These are phyloP conservation scores for Cephus runcator DNA, from an alignment of 2,888 invertebrate genomes.

Conservation along the genomic window DNA sequence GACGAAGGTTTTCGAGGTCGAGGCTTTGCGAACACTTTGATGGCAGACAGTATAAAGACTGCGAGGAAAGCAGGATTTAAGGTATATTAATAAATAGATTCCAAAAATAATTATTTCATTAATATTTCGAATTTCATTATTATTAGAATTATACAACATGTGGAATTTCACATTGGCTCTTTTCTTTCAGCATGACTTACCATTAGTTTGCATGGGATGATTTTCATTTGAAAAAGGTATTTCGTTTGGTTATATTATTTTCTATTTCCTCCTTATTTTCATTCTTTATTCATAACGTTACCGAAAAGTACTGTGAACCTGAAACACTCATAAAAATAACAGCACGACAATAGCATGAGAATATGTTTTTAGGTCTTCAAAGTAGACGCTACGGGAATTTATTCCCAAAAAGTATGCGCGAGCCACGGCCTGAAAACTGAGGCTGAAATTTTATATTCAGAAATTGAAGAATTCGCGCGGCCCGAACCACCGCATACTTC, in stretches of 20 bases:
- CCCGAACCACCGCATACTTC: slow-evolving; percentile 78
- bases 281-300: neutral
- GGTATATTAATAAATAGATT: slow-evolving; percentile 63
- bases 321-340: neutral
- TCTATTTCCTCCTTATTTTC: neutral
- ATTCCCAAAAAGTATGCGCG: slow-evolving; percentile 80
- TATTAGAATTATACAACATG: neutral
- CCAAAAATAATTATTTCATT: neutral
- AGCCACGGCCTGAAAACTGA: slow-evolving; percentile 75
- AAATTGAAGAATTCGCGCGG: slow-evolving; percentile 76
- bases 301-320: neutral
- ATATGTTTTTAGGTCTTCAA: slow-evolving; percentile 74
- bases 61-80: slow-evolving; percentile 77
- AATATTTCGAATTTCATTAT: neutral
- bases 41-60: slow-evolving; percentile 74
- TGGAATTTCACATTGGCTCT: slow-evolving; percentile 22
- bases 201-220: slow-evolving; percentile 53
- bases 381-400: slow-evolving; percentile 84
- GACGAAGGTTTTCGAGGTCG: slow-evolving; percentile 77
- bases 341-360: neutral
- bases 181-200: slow-evolving; percentile 57
- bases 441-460: slow-evolving; percentile 76
- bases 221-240: slow-evolving; percentile 40
- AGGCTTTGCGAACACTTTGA: slow-evolving; percentile 79
- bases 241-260: slow-evolving; percentile 26